Evolutionary conservation across 2,113 vertebrate species (phyloP).

Genomic region (Monarcha castaneiventris): DNA sequence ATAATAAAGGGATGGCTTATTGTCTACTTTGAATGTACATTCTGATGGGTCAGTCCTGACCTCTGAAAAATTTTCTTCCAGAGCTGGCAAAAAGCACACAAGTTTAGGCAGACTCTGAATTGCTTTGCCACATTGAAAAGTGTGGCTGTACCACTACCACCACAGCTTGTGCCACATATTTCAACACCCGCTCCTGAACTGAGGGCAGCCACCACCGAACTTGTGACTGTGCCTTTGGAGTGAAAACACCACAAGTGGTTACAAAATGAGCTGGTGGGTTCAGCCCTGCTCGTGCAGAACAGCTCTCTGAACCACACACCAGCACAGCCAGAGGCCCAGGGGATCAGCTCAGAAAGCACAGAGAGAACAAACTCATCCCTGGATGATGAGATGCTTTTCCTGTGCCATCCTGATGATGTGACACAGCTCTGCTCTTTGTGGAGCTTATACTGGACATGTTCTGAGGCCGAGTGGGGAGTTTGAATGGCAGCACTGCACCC

Average conservation of each 20-base stretch:
- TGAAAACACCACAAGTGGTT: not conserved
- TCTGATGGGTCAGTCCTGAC: constrained; percentile 25
- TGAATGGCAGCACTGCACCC: not conserved
- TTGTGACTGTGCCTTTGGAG: not conserved
- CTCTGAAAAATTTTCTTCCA: not conserved
- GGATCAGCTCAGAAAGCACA: not conserved
- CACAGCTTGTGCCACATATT: not conserved
- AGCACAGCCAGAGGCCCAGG: not conserved
- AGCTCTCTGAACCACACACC: not conserved
- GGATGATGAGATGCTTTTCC: not conserved
- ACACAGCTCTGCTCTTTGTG: not conserved
- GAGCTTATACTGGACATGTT: not conserved
- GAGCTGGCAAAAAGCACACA: not conserved
- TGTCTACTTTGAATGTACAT: not conserved
- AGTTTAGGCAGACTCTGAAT: not conserved
- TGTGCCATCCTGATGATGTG: not conserved
- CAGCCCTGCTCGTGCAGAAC: not conserved
- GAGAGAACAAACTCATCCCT: not conserved
- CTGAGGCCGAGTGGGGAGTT: not conserved
- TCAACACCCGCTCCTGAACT: not conserved
- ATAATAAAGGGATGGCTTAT: constrained; percentile 31
- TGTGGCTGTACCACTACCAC: not conserved
- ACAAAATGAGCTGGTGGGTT: not conserved
- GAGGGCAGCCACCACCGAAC: not conserved
- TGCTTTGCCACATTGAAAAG: not conserved